Evolutionary conservation across 2,113 vertebrate species (phyloP).

Genomic region (Macquaria ambigua): DNA sequence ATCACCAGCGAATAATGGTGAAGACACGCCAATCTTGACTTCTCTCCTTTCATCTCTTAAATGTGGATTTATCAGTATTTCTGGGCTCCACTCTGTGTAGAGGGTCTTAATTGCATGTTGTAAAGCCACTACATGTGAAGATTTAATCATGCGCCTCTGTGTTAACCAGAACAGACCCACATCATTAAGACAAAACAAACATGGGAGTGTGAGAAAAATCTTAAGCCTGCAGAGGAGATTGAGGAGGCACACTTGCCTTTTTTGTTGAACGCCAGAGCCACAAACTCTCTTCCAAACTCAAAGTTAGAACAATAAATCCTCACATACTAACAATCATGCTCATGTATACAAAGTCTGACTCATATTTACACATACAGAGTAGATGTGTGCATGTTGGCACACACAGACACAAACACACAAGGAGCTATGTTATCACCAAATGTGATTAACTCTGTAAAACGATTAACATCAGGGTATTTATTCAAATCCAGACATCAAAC

Average conservation of each 20-base stretch:
- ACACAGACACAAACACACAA: slow-evolving; percentile 30
- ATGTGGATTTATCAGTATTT: slow-evolving; percentile 43
- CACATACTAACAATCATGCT: background rate
- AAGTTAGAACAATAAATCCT: slow-evolving; percentile 33
- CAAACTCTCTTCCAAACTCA: slow-evolving; percentile 6
- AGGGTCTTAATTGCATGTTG: slow-evolving; percentile 35
- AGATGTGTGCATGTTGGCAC: background rate
- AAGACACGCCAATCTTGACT: background rate
- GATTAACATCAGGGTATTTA: slow-evolving; percentile 74
- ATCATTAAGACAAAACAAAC: slow-evolving; percentile 71
- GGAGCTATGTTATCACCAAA: slow-evolving; percentile 52
- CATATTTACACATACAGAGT: slow-evolving; percentile 14
- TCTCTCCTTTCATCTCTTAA: slow-evolving; percentile 19
- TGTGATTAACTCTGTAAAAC: slow-evolving; percentile 69
- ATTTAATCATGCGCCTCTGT: slow-evolving; percentile 45
- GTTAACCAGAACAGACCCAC: slow-evolving; percentile 58
- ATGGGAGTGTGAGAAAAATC: slow-evolving; percentile 35
- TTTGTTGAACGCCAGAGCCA: slow-evolving; percentile 27
- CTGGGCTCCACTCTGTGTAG: slow-evolving; percentile 1
- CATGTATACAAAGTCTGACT: slow-evolving; percentile 5
- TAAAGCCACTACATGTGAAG: slow-evolving; percentile 36
- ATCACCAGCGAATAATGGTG: background rate
- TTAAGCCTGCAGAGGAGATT: slow-evolving; percentile 23
- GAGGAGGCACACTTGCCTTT: slow-evolving; percentile 13
- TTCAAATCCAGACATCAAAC: slow-evolving; percentile 77